Percentiles rank a stretch among this genome's conserved stretches.
Evolutionary conservation across 1,140 invertebrate species (phyloP).

Genomic region (Ptiloglossa arizonensis): DNA sequence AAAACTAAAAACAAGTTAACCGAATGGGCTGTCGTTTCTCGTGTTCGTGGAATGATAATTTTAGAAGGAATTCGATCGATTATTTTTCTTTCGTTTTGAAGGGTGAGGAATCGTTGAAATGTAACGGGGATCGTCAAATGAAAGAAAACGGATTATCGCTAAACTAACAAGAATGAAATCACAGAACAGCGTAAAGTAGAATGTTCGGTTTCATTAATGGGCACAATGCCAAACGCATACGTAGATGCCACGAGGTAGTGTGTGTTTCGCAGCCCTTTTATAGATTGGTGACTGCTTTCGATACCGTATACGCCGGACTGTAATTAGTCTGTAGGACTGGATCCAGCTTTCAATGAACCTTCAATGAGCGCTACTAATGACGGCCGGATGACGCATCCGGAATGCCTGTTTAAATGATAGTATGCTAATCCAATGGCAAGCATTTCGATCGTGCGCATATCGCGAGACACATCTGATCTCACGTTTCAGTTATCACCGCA

Average conservation of each 20-base stretch:
- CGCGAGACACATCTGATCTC: constrained; percentile 17
- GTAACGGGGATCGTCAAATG: not conserved
- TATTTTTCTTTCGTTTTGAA: not conserved
- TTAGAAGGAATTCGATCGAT: too few species aligned
- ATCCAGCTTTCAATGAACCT: constrained; percentile 49
- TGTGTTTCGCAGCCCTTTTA: constrained; percentile 42
- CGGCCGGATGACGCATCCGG: constrained; percentile 50
- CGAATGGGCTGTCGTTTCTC: too few species aligned
- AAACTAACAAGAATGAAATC: constrained; percentile 6
- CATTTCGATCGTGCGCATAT: constrained; percentile 34
- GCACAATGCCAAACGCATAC: constrained; percentile 36
- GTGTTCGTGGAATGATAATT: too few species aligned
- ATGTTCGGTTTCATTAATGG: constrained; percentile 52
- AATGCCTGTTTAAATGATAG: constrained; percentile 49
- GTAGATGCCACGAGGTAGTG: constrained; percentile 25
- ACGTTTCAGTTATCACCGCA: constrained; percentile 17
- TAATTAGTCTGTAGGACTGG: constrained; percentile 52
- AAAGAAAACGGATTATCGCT: not conserved
- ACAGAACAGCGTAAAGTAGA: constrained; percentile 27
- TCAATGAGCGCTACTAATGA: constrained; percentile 52
- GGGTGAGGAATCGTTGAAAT: not conserved
- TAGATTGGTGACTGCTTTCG: constrained; percentile 44
- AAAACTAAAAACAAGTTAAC: too few species aligned
- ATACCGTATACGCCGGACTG: constrained; percentile 43
- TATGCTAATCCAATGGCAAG: constrained; percentile 51